A percentile compares a stretch with the other conserved stretches of the same genome.
phyloP scores from a whole-genome alignment of 23 tunicate species.

The Corella eumyota region DNA sequence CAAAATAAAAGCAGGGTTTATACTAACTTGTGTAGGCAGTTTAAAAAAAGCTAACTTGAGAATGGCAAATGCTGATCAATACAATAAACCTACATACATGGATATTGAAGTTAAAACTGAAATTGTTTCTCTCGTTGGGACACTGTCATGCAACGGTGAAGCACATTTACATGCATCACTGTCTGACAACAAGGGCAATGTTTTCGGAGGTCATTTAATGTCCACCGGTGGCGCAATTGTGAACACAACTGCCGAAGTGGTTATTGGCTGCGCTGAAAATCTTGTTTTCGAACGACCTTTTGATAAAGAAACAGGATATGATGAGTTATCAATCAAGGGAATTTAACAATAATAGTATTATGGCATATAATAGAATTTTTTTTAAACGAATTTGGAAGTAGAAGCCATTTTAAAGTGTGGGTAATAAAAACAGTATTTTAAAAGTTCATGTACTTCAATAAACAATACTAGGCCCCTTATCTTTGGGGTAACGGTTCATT shows the following conservation, averaged over 20 bases:
- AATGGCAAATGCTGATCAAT: slow-evolving; percentile 29
- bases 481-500: too few species aligned
- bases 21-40: slow-evolving; percentile 74
- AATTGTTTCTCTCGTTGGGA: slow-evolving; percentile 78
- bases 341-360: too few species aligned
- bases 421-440: too few species aligned
- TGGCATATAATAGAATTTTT: too few species aligned
- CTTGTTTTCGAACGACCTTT: slow-evolving; percentile 27
- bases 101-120: slow-evolving; percentile 6
- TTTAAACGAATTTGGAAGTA: too few species aligned
- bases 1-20: slow-evolving; percentile 31
- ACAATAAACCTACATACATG: not conserved
- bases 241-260: slow-evolving; percentile 55
- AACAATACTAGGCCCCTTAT: too few species aligned
- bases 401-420: too few species aligned
- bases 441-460: too few species aligned
- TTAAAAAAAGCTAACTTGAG: slow-evolving; percentile 49
- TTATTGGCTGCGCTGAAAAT: slow-evolving; percentile 33
- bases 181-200: slow-evolving; percentile 49
- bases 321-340: too few species aligned
- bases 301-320: slow-evolving; percentile 45
- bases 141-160: slow-evolving; percentile 36
- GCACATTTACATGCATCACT: slow-evolving; percentile 64
- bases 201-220: slow-evolving; percentile 61
- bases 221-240: slow-evolving; percentile 25